Percentiles rank a stretch among this genome's conserved stretches.
These are phyloP conservation scores for Monoplex corrugatus DNA, from an alignment of 2,888 invertebrate genomes.

Conservation along the genomic window DNA sequence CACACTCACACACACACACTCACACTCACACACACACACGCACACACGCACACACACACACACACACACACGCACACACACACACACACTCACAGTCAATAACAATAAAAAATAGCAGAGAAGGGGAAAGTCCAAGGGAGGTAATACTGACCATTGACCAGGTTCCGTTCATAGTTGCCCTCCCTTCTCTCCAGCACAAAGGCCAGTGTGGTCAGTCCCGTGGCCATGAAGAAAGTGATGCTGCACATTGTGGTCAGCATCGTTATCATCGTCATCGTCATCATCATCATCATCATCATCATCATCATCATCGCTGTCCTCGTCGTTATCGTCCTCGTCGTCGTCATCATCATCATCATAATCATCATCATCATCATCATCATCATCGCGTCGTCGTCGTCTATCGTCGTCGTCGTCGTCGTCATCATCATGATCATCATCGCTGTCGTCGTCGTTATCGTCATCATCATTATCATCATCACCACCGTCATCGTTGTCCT, in stretches of 20 bases:
- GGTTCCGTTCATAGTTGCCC: conserved; percentile 92
- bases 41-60: conserved; percentile 15
- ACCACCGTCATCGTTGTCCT: no score
- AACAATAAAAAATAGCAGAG: background rate
- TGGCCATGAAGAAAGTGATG: conserved; percentile 97
- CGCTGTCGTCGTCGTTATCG: no score
- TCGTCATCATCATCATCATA: no score
- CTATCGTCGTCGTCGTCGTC: no score
- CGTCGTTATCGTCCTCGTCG: no score
- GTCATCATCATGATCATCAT: no score
- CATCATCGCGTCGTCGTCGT: no score
- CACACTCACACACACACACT: background rate
- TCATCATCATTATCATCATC: no score
- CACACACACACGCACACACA: conserved; percentile 29
- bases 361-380: no score
- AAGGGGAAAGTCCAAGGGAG: background rate
- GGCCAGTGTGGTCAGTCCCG: conserved; percentile 94
- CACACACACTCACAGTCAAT: background rate
- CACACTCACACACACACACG: background rate
- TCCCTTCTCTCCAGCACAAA: conserved; percentile 80
- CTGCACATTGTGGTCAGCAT: conserved; percentile 83
- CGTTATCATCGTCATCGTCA: background rate
- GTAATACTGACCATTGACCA: conserved; percentile 89
- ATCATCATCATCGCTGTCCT: no score
- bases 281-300: conserved; percentile 9